These are phyloP conservation scores for Petrophora chlorosata DNA, from an alignment of 2,888 invertebrate species.

Conservation along the genomic window DNA sequence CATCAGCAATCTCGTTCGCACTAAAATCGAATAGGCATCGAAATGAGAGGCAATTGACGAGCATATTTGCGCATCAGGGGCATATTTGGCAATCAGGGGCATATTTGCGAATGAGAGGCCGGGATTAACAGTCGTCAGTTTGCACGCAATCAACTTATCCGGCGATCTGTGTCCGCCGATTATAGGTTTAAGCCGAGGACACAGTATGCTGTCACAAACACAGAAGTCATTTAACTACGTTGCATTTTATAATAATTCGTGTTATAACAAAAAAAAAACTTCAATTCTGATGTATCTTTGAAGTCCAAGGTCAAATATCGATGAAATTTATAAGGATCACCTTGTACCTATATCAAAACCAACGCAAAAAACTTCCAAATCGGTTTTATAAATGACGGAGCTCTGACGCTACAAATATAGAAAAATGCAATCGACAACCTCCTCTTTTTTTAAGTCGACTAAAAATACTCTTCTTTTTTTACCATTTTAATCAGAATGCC, in stretches of 20 bases:
- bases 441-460: no score
- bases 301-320: no score
- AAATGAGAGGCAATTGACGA: conserved; percentile 6
- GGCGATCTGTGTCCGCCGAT: conserved; percentile 11
- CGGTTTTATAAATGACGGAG: no score
- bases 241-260: background rate
- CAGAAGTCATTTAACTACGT: background rate
- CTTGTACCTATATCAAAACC: no score
- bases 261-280: background rate
- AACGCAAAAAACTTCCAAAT: no score
- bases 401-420: no score
- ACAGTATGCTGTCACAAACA: no score
- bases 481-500: no score
- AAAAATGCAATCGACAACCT: no score
- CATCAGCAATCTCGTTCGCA: conserved; percentile 11
- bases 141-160: conserved; percentile 26
- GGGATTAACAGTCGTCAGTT: conserved; percentile 27
- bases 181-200: conserved; percentile 2
- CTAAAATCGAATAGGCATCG: conserved; percentile 20
- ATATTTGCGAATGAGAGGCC: conserved; percentile 20
- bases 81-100: conserved; percentile 21
- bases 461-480: no score
- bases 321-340: no score
- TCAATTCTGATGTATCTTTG: no score
- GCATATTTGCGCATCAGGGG: conserved; percentile 8